Percentiles rank a stretch among this genome's conserved stretches.
Conservation (phyloP, 2,113 vertebrate species). For the Phrynosoma platyrhinos region DNA sequence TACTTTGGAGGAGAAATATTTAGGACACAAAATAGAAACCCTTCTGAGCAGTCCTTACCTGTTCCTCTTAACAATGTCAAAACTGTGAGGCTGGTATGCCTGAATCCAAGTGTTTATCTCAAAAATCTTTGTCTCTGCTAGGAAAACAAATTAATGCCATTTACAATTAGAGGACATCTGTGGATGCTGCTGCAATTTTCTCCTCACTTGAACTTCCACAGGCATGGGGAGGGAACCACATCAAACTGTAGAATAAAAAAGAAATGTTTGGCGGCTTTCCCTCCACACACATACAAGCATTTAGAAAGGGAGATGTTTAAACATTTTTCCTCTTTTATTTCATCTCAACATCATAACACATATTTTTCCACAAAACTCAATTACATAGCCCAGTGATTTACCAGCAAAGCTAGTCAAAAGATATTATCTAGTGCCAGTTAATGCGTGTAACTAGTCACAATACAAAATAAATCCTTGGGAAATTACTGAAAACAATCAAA, state of each 20-base stretch:
- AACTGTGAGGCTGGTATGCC: conserved; percentile 45
- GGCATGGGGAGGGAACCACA: rapidly evolving
- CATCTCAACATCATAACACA: conserved; percentile 57
- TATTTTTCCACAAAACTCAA: conserved; percentile 71
- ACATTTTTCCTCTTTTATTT: conserved; percentile 54
- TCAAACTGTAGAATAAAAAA: background rate
- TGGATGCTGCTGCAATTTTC: conserved; percentile 7
- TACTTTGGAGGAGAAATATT: conserved; percentile 62
- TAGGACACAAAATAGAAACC: background rate
- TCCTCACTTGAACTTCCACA: background rate
- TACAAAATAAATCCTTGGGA: conserved; percentile 66
- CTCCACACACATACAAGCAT: background rate
- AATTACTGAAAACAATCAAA: conserved; percentile 30
- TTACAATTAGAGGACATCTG: conserved; percentile 14
- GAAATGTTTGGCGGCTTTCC: background rate
- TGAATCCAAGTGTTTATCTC: conserved; percentile 45
- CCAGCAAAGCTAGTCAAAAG: conserved; percentile 71
- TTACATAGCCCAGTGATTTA: conserved; percentile 78
- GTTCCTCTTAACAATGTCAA: conserved; percentile 53
- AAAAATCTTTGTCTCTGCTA: conserved; percentile 48
- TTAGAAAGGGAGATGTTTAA: background rate
- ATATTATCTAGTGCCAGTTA: conserved; percentile 70
- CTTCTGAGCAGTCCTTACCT: conserved; percentile 62
- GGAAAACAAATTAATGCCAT: conserved; percentile 49
- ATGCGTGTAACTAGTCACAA: conserved; percentile 60